Evolutionary conservation across 2,888 invertebrate species (phyloP), one percentile per base, ranked within the genome.

Genomic region (Drosophila eohydei): DNA sequence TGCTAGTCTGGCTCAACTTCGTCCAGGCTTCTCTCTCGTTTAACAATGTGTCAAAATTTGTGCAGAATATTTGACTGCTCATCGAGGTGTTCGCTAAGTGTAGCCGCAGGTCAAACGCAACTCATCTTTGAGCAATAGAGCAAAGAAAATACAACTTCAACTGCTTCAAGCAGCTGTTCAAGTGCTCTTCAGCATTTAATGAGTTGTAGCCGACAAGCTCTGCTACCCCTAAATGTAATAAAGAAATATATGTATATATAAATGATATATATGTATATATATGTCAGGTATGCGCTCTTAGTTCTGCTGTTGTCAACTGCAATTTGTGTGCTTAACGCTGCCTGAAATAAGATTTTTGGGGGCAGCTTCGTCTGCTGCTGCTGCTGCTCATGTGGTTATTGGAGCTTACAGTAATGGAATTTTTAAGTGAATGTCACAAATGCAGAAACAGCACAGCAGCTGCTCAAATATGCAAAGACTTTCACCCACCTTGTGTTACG

Each of bases 381-480:
- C 16, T 70, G 70, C 44, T 63, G 32, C 75, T 78, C 73, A 71
- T 87, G 81, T 74, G 78, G 89, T 89, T 83, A 88, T 89, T 83
- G 77, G 57, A 79, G 85, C 86, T 88, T 74, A 81, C 78, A 69
- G 89, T 87, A 87, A 87, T 87, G 86, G 86, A 87, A 87, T 87
- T 87, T 87, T 87, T 89, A 87, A 87, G 86, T 85, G 85, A 87
- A 87, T 89, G 89, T 88, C 86, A 88, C 89, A 83, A 83, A 87
- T 80, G 80, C 75, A 88, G 73, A 76, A 73, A 72, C 66, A 62
- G 66, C 77, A 61, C 74, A 70, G 61, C 72, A 77, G 59, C 88
- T 83, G 86, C 78, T 83, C 83, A 85, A 83, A 85, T 83, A 83
- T 83, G 80, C 81, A 81, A 87, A 80, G 82, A 80, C 86, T 74